Evolutionary conservation across 2,888 invertebrate species (phyloP).

Genomic region (Ectemnius lituratus): DNA sequence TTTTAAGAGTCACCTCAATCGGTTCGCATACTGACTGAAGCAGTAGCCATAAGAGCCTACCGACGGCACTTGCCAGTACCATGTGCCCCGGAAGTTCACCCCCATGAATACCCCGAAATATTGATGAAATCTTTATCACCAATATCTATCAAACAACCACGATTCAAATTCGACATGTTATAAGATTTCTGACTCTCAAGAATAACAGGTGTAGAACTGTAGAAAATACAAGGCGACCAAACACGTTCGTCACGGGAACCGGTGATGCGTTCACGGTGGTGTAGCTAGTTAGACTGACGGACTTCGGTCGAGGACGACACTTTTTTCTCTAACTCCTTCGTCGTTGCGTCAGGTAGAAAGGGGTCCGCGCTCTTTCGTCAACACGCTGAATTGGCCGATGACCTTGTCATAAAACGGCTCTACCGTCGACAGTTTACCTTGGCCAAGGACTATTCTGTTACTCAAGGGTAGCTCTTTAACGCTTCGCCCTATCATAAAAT

Average conservation of each 20-base stretch:
- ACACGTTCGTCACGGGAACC: background rate
- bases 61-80: background rate
- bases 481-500: background rate
- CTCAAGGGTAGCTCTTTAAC: background rate
- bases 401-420: slow-evolving; percentile 34
- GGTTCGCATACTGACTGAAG: slow-evolving; percentile 38
- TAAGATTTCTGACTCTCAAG: too few species aligned
- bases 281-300: too few species aligned
- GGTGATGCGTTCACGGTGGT: too few species aligned
- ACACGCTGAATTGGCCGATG: slow-evolving; percentile 14
- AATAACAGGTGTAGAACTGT: too few species aligned
- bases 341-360: slow-evolving; percentile 40
- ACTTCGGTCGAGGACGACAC: background rate
- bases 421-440: slow-evolving; percentile 10
- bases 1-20: slow-evolving; percentile 50
- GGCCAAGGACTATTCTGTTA: background rate
- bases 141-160: too few species aligned
- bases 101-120: too few species aligned
- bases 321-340: slow-evolving; percentile 31
- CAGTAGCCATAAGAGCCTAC: slow-evolving; percentile 19
- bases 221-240: background rate
- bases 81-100: background rate
- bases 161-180: too few species aligned
- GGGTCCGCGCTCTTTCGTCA: slow-evolving; percentile 4
- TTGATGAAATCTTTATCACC: too few species aligned